Evolutionary conservation across 2,113 vertebrate genomes (phyloP).

Genomic region (Tauraco erythrolophus): DNA sequence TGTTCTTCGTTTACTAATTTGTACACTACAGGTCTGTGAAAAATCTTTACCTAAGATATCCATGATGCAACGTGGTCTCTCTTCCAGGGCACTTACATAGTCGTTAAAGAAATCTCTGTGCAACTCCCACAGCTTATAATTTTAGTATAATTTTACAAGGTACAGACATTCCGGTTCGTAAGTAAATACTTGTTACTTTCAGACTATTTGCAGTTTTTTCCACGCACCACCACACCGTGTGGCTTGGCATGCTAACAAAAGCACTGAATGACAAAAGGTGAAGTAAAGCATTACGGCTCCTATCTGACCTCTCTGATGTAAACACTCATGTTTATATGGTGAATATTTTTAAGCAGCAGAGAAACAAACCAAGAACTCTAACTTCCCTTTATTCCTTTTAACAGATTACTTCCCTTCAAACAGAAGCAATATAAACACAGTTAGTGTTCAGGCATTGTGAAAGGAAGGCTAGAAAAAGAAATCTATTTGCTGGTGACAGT

Average conservation of each 20-base stretch:
- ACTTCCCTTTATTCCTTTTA: slow-evolving; percentile 16
- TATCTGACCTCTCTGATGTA: background rate
- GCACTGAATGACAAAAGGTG: background rate
- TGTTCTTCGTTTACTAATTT: background rate
- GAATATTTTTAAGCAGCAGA: background rate
- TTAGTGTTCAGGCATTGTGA: background rate
- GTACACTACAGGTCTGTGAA: background rate
- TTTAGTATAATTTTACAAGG: background rate
- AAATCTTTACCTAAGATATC: background rate
- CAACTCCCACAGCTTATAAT: background rate
- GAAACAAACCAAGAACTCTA: background rate
- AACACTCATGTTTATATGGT: background rate
- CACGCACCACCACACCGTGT: background rate
- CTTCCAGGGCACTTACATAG: background rate
- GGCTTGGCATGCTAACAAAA: background rate
- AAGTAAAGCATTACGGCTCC: background rate
- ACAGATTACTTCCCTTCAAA: background rate
- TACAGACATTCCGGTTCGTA: background rate
- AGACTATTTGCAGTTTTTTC: background rate
- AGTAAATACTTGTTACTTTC: background rate
- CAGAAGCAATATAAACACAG: background rate
- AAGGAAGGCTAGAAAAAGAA: slow-evolving; percentile 34
- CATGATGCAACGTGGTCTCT: background rate
- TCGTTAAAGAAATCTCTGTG: background rate
- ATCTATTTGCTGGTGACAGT: slow-evolving; percentile 33